Base-by-base conservation (phyloP, 2,113 vertebrate genomes). In the Haemorhous mexicanus region DNA sequence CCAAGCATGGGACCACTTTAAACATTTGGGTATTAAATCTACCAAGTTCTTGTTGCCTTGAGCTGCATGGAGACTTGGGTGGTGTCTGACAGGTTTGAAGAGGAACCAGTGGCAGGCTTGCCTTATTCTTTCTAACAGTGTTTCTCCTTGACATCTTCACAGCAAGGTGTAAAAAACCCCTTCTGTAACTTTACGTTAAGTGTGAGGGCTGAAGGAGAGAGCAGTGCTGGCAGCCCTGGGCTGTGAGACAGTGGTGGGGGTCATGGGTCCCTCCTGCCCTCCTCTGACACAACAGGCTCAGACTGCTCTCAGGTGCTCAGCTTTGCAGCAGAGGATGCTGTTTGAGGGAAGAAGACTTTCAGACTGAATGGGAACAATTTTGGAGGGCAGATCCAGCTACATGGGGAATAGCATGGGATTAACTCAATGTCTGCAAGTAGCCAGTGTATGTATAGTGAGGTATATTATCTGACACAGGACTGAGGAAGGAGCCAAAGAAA, bases 181-280 rank as follows among this genome's bases (percentile, higher is more conserved):
- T 67, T 47, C 21, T 64, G 44, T 62, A 76, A 47, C 55, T 90
- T 92, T 15, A 37, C 30, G 28, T 44, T 6, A 55, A 55, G 52
- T 16, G 61, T 81, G 63, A 43, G 22, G 24, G 21, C 52, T 93
- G 78, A 82, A 87, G 53, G 44, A 86, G 53, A 58, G 50, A 7
- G 1, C 32, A 30, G 59, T n/a, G 41, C 76, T 43, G 59, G 46
- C 59, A 73, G 35, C 28, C 24, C 39, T 20, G 35, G 24, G 47
- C 47, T 87, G 43, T 46, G 61, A 56, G 59, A 23, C 0, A 0
- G 19, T 44, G 46, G 16, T 28, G 53, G 13, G 12, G 20, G 6
- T 59, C 1, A 1, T 0, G 0, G 14, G 37, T 62, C 26, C 12
- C 22, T 83, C 44, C 67, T 73, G 49, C 37, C 64, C 9, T 83